Percentiles rank a stretch among this genome's conserved stretches.
Conservation (phyloP, 1,140 invertebrate genomes). For the Chironomus striatipennis region DNA sequence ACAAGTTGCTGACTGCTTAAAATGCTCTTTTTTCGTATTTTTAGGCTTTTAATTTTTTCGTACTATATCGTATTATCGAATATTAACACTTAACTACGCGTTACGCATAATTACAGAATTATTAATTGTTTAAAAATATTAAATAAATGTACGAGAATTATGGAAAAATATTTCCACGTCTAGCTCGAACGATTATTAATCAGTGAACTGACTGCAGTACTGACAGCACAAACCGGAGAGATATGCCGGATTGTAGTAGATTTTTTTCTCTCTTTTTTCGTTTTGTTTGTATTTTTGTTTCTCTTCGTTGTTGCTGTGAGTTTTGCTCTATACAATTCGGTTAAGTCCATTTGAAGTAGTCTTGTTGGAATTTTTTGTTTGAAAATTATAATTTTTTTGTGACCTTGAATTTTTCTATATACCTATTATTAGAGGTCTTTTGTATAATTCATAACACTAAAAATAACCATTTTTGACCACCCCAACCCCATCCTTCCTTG, state of each 20-base stretch:
- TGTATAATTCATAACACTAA: no score
- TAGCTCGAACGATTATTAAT: conserved; percentile 5
- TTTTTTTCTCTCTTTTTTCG: not conserved
- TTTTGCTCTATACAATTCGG: no score
- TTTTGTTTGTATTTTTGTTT: no score
- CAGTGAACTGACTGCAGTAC: not conserved
- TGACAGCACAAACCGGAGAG: conserved; percentile 2
- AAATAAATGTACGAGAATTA: conserved; percentile 9
- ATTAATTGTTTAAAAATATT: not conserved
- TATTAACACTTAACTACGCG: not conserved
- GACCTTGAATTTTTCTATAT: no score
- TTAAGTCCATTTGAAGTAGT: no score
- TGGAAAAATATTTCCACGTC: not conserved
- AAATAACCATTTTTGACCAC: no score
- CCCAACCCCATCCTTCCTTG: no score
- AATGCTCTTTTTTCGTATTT: conserved; percentile 13
- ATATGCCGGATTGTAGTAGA: not conserved
- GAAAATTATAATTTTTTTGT: no score
- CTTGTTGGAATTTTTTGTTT: no score
- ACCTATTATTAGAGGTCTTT: no score
- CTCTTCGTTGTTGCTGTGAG: no score
- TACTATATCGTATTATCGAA: not conserved
- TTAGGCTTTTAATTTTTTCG: not conserved
- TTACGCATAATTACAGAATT: conserved; percentile 20
- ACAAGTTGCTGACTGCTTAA: not conserved